Base-by-base conservation (phyloP, 2,888 invertebrate genomes). In the Protodeltote pygarga region DNA sequence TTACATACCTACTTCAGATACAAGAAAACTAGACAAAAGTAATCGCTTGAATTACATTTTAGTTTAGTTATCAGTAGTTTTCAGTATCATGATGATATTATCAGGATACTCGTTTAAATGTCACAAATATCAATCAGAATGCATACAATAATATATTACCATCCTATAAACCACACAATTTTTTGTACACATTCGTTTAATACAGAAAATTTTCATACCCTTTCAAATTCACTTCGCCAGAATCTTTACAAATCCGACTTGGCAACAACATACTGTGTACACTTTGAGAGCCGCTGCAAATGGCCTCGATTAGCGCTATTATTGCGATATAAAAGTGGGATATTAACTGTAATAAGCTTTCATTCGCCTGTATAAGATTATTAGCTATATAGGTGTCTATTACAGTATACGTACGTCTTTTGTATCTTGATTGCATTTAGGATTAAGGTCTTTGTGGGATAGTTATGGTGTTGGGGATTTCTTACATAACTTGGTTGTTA, bases 261-360 rank as follows among this genome's bases (percentile, higher is more conserved):
- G 0, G 14, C 14, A 19, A 29, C 21, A 35, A 0, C 13, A 14
- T 11, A 17, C 6, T n/a, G 19, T 24, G 8, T 8, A 29, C 32
- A 51, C 21, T 15, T 70, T 64, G 70, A 65, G 64, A 58, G 48
- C 40, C 69, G 5, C 24, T 16, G 53, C 17, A 31, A 57, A 57
- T 46, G 41, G 51, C 52, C 55, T 58, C 55, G 52, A 65, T 65
- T 60, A 69, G 57, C 31, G 59, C 63, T 46, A 59, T 71, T 66
- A 72, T 68, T 46, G 69, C 60, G 40, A 32, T 62, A 69, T 74
- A 73, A 73, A 73, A 72, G 65, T 59, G 19, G 49, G 58, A 49
- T 68, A 68, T 73, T 73, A 71, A 63, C 46, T 35, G 52, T 65
- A 68, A 64, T 71, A 66, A 71, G 53, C 53, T 58, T 62, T 72